Evolutionary conservation across 35 echinoderm and acorn worm genomes (phyloP), one percentile per base, ranked within the genome.

Genomic region (Acanthaster planci): DNA sequence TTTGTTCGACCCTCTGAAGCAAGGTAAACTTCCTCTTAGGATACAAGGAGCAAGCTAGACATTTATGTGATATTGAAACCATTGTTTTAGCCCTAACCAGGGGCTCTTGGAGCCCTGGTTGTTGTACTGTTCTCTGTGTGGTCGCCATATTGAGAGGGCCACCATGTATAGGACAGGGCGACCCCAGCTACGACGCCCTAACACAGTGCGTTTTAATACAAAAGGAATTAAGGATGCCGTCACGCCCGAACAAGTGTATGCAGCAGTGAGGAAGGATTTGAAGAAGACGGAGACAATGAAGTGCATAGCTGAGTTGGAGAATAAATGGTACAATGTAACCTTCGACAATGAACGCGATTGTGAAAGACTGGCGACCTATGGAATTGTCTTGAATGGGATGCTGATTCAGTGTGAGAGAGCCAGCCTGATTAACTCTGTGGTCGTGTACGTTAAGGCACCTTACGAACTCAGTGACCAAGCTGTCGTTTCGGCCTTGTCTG

Each of bases 161-260:
- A 47, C 12, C 42, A 47, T 47, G 42, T 47, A 47, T 47, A 47
- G 42, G 12, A 6, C 42, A 12, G 42, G 42, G 42, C 42, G 42
- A 47, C 42, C 42, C 42, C 42, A 47, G 59, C 14, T 64, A 31
- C 59, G 30, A 64, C 59, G 59, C 12, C 59, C 21, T n/a, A 64
- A 64, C 59, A 64, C 59, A 7, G 30, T 64, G 21, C 21, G 59
- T 26, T 64, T 64, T 31, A 64, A 64, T 64, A 64, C 59, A 64
- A n/a, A n/a, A 31, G 21, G 30, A 26, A n/a, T 64, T 8, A 22
- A 64, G 7, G 30, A 64, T 22, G 21, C 8, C 21, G 59, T 64
- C 59, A 64, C 59, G 59, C 59, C 59, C 22, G 59, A 64, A 64
- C 14, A 64, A 64, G 12, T 64, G 14, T 64, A 26, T 22, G 1